Evolutionary conservation across 2,888 invertebrate species (phyloP).

Genomic region (Heliconius ethilla): DNA sequence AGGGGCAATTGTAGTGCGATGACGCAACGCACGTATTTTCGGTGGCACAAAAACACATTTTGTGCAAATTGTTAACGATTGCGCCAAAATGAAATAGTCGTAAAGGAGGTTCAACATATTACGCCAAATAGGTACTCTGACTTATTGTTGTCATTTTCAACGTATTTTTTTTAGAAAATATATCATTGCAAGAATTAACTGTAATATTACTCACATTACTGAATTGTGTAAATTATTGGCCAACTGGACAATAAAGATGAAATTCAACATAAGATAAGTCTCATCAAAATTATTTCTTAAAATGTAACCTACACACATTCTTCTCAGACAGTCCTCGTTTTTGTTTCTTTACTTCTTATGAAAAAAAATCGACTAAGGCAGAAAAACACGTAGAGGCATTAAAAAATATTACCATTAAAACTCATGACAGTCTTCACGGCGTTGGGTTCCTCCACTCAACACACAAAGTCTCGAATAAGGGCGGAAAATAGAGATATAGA

Average conservation of each 20-base stretch:
- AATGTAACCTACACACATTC: not conserved
- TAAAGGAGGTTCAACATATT: not conserved
- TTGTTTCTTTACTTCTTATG: not conserved
- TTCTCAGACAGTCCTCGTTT: not conserved
- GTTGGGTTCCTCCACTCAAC: too few relatives aligned
- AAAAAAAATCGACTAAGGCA: not conserved
- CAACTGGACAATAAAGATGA: not conserved
- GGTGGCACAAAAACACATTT: constrained; percentile 27
- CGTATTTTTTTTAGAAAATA: not conserved
- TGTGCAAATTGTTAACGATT: constrained; percentile 14
- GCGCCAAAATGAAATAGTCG: constrained; percentile 18
- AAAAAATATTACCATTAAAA: too few relatives aligned
- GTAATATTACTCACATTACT: not conserved
- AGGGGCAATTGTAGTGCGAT: constrained; percentile 29
- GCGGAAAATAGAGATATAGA: too few relatives aligned
- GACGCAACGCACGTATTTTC: constrained; percentile 29
- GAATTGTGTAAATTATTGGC: not conserved
- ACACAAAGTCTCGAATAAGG: too few relatives aligned
- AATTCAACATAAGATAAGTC: not conserved
- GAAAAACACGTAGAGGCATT: too few relatives aligned
- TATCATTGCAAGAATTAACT: not conserved
- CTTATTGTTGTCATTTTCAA: not conserved
- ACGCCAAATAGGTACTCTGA: not conserved
- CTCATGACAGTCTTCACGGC: too few relatives aligned
- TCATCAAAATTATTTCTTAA: not conserved